Conservation (phyloP, 2,888 invertebrate species). For the Microctonus hyperodae region DNA sequence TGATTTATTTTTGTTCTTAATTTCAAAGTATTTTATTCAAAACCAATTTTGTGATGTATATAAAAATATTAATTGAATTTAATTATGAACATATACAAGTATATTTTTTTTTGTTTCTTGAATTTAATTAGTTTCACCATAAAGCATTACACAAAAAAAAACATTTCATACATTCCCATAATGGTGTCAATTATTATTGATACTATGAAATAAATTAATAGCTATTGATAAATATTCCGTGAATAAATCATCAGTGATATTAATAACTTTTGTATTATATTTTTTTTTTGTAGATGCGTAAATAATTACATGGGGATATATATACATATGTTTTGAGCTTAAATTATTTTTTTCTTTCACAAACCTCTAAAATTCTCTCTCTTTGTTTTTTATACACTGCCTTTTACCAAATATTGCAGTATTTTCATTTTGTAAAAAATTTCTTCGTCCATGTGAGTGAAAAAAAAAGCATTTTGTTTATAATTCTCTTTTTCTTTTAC, state of each 20-base stretch:
- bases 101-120: not conserved
- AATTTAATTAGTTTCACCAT: not conserved
- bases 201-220: not conserved
- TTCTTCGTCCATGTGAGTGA: slow-evolving; percentile 21
- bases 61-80: not conserved
- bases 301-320: too few relatives aligned
- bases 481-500: not conserved
- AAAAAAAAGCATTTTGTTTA: slow-evolving; percentile 32
- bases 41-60: too few relatives aligned
- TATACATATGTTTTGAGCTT: too few relatives aligned
- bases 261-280: not conserved
- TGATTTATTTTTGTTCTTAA: not conserved
- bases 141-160: not conserved
- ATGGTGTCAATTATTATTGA: not conserved
- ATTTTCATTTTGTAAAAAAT: slow-evolving; percentile 39
- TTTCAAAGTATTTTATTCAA: too few relatives aligned
- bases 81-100: not conserved
- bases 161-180: not conserved
- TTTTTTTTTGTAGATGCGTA: not conserved
- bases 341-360: too few relatives aligned
- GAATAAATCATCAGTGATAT: not conserved
- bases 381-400: slow-evolving; percentile 45
- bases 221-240: not conserved
- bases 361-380: slow-evolving; percentile 4
- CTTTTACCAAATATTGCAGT: slow-evolving; percentile 46